Base-by-base conservation (phyloP, 2,888 invertebrate species). In the Calameuta filiformis region DNA sequence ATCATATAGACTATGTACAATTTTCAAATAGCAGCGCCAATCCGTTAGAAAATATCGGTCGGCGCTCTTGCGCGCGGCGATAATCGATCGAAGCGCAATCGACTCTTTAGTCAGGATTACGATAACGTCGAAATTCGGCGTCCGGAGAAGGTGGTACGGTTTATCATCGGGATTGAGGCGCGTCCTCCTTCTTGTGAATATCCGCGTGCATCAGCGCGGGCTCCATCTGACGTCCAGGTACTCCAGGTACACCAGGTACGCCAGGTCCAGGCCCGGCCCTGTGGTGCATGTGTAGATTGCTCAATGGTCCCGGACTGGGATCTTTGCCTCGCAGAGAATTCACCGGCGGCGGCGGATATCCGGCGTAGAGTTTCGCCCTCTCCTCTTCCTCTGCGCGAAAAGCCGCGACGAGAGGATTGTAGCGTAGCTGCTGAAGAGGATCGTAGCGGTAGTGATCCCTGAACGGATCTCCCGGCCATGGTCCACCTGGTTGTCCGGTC, bases 321-420 rank as follows among this genome's bases (percentile, higher is more conserved):
- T 94, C 94, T 87, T 93, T 93, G 33, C 89, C 88, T 75, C 93
- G 89, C 80, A 92, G 91, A 85, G 94, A 92, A 75, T 88, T 88
- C 90, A 94, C 89, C 84, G 92, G 89, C 86, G 94, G 94, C 84
- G 94, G 93, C 11, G 89, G 86, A 76, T 83, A 83, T 3, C 81
- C 81, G 11, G 82, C 84, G 77, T 83, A 84, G 88, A 96, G 94
- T 92, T 96, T 96, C 71, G 95, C 95, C 80, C 96, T 94, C 90
- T 96, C 95, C 86, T 96, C 92, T 77, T 92, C 96, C 89, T 96
- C 96, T 73, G 95, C 95, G 77, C 96, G 93, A 89, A 95, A 94
- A 3, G 92, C 96, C 86, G 96, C 96, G 92, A 97, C 94, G 56
- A 97, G 92, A 33, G 96, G 96, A 90, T 96, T 96, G 90, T 96